Conservation (phyloP, 2,113 vertebrate genomes). For the Eurystomus gularis region DNA sequence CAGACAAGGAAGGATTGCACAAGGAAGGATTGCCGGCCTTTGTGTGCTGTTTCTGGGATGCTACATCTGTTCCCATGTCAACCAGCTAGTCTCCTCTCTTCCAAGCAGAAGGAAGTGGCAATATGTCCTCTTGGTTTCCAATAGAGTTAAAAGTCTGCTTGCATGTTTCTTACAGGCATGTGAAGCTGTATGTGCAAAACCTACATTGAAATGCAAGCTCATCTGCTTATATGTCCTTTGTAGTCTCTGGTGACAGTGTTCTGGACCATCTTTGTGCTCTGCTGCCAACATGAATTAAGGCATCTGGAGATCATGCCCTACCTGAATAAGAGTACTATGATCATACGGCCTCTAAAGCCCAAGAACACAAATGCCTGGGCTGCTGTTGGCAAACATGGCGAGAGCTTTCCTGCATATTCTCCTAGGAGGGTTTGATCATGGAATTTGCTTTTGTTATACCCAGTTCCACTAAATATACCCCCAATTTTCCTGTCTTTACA, state of each 20-base stretch:
- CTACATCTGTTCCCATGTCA: background rate
- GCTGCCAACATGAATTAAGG: background rate
- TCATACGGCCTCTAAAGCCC: background rate
- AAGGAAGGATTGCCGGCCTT: background rate
- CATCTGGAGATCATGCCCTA: background rate
- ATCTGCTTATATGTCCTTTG: background rate
- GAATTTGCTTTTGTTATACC: background rate
- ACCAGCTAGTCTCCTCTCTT: background rate
- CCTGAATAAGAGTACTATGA: background rate
- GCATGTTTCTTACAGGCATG: fast-evolving
- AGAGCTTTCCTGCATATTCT: background rate
- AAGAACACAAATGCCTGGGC: background rate
- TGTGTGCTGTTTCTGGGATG: background rate
- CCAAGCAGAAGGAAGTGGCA: background rate
- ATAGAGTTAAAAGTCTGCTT: background rate
- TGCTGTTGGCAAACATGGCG: background rate
- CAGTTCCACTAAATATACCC: background rate
- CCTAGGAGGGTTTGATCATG: background rate
- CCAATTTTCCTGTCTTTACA: conserved; percentile 38
- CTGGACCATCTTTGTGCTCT: background rate
- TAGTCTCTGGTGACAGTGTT: background rate
- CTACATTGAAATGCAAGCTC: background rate
- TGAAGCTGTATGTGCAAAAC: background rate
- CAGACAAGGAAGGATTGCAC: background rate
- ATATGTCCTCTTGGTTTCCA: background rate